Evolutionary conservation across 2,113 vertebrate species (phyloP), one percentile per base, ranked within the genome.

Genomic region (Panurus biarmicus): DNA sequence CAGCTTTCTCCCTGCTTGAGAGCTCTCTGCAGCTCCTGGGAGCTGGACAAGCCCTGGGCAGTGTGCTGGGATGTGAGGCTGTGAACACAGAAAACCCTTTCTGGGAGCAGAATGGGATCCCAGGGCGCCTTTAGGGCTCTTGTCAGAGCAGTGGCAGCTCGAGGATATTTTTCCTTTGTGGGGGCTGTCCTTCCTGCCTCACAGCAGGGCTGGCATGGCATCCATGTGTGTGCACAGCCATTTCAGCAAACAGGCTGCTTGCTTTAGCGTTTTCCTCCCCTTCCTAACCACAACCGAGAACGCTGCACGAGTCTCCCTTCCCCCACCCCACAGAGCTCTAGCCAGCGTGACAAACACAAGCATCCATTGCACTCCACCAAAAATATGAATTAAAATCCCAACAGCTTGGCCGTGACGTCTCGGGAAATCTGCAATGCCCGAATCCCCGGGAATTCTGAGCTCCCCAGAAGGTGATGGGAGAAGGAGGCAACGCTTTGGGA

Each of bases 231-330:
- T 11, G 40, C 89, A 24, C 33, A 23, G 47, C 19, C 31, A 11
- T 24, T 35, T 17, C 72, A 38, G 81, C 87, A 36, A 45, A 40
- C 33, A 7, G 3, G 22, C 77, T 56, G 86, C 78, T 82, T n/a
- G 70, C 85, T 89, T 82, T 20, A 72, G 78, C 53, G 2, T 91
- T 87, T 82, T 48, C 87, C 71, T 89, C 82, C 87, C 36, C 53
- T 87, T 79, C 66, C 74, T 54, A 45, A 90, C 85, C 87, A 72
- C 88, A 93, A 7, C 78, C 28, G 90, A 83, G 85, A 89, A 2
- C 36, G 0, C 7, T 44, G 58, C 57, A 2, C 18, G 50, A 53
- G n/a, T 1, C 45, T 92, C 64, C 85, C 90, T 89, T 79, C 90
- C 85, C 69, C 85, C 71, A 79, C 1, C 17, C 11, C 74, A 31